Percentiles rank a stretch among this genome's conserved stretches.
These are phyloP conservation scores for Malurus elegans DNA, from an alignment of 2,113 vertebrate species.

Conservation along the genomic window DNA sequence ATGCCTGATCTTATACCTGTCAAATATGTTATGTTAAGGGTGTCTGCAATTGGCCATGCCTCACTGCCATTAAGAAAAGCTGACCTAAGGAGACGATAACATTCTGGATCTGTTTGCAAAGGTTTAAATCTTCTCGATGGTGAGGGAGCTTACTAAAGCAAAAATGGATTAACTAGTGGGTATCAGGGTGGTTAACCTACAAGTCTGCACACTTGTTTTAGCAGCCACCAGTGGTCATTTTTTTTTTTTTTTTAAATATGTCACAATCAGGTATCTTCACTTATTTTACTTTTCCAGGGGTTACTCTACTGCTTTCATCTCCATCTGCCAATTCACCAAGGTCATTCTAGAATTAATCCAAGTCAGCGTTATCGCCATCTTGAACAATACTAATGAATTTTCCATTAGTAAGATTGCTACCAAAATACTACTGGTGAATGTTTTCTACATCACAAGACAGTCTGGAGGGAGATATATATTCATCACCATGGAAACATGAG, in stretches of 20 bases:
- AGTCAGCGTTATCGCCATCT: neutral
- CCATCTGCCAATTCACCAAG: neutral
- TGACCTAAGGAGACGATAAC: neutral
- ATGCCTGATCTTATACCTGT: slow-evolving; percentile 15
- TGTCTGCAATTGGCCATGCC: neutral
- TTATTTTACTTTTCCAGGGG: neutral
- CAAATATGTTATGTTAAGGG: neutral
- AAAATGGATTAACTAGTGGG: neutral
- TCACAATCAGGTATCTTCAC: neutral
- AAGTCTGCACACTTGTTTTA: neutral
- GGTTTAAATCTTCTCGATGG: neutral
- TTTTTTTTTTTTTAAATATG: neutral
- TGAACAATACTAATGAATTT: slow-evolving; percentile 20
- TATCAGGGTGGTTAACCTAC: neutral
- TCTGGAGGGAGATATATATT: slow-evolving; percentile 1
- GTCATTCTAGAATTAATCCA: neutral
- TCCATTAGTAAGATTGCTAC: slow-evolving; percentile 1
- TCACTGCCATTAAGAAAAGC: neutral
- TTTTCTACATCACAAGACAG: slow-evolving; percentile 2
- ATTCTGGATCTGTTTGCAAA: neutral
- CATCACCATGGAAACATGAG: slow-evolving; percentile 42
- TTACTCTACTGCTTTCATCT: neutral
- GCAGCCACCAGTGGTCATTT: accelerated
- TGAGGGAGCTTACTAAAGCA: neutral
- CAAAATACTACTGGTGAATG: neutral